Evolutionary conservation across 2,888 invertebrate species (phyloP).

Genomic region (Clepsis dumicolana): DNA sequence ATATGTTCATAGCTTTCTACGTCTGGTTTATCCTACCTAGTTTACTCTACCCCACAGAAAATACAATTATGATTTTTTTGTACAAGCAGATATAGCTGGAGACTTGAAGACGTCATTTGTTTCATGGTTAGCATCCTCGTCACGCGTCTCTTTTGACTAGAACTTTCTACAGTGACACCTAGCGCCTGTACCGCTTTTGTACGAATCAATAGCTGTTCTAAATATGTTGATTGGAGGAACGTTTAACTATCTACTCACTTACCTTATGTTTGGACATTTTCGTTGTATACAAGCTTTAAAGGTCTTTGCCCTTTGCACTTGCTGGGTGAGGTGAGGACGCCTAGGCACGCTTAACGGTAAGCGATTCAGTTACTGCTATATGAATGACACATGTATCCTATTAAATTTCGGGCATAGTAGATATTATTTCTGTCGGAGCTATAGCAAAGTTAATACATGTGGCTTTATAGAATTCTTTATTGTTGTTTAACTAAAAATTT

Average conservation of each 20-base stretch:
- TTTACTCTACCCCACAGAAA: no score
- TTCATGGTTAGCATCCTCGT: conserved; percentile 15
- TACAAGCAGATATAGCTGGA: conserved; percentile 2
- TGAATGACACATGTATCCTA: no score
- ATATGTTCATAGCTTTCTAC: no score
- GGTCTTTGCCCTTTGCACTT: no score
- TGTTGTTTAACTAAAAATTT: background rate
- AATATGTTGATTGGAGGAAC: conserved; percentile 26
- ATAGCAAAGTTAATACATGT: background rate
- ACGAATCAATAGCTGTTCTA: conserved; percentile 33
- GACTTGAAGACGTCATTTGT: background rate
- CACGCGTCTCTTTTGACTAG: conserved; percentile 22
- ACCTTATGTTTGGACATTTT: background rate
- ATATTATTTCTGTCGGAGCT: no score
- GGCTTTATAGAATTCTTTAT: background rate
- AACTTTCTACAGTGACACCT: conserved; percentile 18
- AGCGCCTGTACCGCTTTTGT: conserved; percentile 17
- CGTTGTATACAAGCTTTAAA: background rate
- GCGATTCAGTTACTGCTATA: no score
- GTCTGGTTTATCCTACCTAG: no score
- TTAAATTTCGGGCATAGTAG: no score
- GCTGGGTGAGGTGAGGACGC: no score
- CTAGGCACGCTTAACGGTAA: no score
- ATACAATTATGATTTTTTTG: no score
- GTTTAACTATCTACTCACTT: conserved; percentile 6